Conservation (phyloP, 1,140 invertebrate species). For the Drosophila prosaltans region DNA sequence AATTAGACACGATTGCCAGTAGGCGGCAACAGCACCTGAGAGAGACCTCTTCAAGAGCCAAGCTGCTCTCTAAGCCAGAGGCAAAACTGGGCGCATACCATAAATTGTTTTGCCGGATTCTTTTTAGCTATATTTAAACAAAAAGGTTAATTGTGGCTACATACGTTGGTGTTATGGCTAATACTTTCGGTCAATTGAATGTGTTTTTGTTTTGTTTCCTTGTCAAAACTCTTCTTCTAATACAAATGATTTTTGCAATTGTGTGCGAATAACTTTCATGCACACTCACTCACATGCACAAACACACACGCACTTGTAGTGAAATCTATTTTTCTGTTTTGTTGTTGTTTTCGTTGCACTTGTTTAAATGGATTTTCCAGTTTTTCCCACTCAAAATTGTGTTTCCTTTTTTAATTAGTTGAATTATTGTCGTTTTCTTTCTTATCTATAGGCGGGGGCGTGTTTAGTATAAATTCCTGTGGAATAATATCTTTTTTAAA, state of each 20-base stretch:
- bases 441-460: constrained; percentile 31
- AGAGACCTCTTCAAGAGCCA: background rate
- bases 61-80: constrained; percentile 4
- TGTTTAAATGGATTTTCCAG: constrained; percentile 31
- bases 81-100: background rate
- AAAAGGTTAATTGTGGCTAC: background rate
- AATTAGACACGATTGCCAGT: constrained; percentile 15
- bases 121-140: background rate
- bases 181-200: background rate
- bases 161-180: background rate
- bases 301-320: background rate
- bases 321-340: constrained; percentile 17
- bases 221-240: background rate
- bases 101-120: constrained; percentile 6
- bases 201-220: background rate
- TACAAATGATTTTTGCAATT: background rate
- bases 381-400: constrained; percentile 17
- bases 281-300: background rate
- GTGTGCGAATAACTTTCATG: background rate
- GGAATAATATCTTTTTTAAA: constrained; percentile 27
- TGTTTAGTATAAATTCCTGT: constrained; percentile 20
- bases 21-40: constrained; percentile 1
- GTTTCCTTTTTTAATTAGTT: constrained; percentile 3
- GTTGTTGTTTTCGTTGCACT: constrained; percentile 25
- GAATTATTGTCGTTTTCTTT: constrained; percentile 2